Evolutionary conservation across 2,797 vertebrate genomes (phyloP), one percentile per base, ranked within the genome.

Genomic region (Antrozous pallidus): DNA sequence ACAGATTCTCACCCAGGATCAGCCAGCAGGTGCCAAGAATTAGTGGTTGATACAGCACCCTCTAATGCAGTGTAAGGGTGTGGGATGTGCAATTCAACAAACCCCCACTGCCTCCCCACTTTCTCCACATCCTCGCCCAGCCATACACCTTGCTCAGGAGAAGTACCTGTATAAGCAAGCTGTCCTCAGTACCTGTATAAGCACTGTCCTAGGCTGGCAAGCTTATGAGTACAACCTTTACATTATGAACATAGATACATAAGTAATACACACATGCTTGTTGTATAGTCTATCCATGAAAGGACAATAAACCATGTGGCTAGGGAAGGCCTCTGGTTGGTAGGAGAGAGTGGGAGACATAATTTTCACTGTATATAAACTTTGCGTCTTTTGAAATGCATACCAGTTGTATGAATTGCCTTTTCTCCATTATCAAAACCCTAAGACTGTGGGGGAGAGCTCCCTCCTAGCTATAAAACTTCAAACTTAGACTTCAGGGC

Each of bases 101-200:
- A 31, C 12, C 12, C 3, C 40, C 47, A 24, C 12, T 65, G 13
- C 13, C 2, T 8, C 20, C 58, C 45, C 24, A n/a, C 38, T 11
- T 0, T 26, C 2, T 6, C 9, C 22, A 1, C 40, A 17, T 7
- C 31, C 4, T 20, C 18, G 11, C 26, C 17, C 5, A 47, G 47
- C 51, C 61, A 33, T 36, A 3, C 1, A 20, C 17, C 22, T 54
- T 63, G 40, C 42, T 28, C 10, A 22, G 12, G 77, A 26, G 13
- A 36, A 54, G 54, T 12, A 22, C n/a, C 42, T 24, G 10, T 42
- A 16, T 24, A 40, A 84, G 26, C 51, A 20, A 56, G 26, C 31
- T 8, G 5, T 71, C 84, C 0, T 0, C 24, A 56, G 67, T 9
- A 26, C n/a, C 49, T 26, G n/a, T 13, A 13, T 20, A 40, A 80